Evolutionary conservation across 2,797 vertebrate genomes (phyloP).

Genomic region (Phoeniculus purpureus): DNA sequence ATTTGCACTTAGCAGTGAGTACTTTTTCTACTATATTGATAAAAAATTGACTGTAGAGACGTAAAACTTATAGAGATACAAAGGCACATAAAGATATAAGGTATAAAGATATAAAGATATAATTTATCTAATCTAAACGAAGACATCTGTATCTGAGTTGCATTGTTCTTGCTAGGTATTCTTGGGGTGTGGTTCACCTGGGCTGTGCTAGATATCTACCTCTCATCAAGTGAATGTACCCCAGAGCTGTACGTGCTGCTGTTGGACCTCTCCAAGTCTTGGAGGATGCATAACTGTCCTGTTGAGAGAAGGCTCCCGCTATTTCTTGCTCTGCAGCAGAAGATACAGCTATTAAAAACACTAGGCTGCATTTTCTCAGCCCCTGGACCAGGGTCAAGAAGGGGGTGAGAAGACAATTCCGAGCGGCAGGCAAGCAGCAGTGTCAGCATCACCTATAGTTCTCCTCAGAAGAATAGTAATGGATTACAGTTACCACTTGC

Average conservation of each 20-base stretch:
- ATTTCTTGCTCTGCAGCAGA: neutral
- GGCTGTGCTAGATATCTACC: neutral
- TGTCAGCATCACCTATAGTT: neutral
- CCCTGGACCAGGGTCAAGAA: neutral
- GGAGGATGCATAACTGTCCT: neutral
- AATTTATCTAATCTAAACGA: neutral
- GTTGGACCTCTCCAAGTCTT: neutral
- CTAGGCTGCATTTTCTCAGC: neutral
- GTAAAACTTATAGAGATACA: neutral
- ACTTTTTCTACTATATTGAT: neutral
- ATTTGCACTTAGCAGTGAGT: neutral
- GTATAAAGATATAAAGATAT: too few relatives aligned
- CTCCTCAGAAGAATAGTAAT: neutral
- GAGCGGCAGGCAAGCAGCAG: neutral
- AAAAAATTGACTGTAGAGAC: neutral
- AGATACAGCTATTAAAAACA: neutral
- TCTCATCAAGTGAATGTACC: neutral
- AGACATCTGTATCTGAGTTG: neutral
- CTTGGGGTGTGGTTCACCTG: neutral
- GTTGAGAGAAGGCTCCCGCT: neutral
- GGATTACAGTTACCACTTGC: neutral
- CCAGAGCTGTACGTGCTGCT: neutral
- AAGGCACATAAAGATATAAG: too few relatives aligned
- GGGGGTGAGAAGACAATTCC: neutral
- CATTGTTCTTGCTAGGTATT: neutral